These are phyloP conservation scores for Psammodynastes pulverulentus DNA, from an alignment of 2,113 vertebrate genomes.

Conservation along the genomic window DNA sequence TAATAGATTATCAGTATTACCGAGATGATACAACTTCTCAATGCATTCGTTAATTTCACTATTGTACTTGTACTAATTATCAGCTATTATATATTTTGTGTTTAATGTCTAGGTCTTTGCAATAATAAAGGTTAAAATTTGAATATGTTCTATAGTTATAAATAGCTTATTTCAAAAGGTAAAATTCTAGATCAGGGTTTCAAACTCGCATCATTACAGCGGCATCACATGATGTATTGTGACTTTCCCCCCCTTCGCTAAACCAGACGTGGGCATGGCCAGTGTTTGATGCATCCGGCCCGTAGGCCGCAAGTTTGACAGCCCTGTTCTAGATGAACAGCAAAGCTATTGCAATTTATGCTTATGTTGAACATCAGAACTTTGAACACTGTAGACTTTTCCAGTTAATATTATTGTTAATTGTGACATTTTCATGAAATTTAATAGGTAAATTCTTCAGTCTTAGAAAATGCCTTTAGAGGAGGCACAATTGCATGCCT, in stretches of 20 bases:
- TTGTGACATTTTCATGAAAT: neutral
- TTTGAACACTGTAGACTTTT: neutral
- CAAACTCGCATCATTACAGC: no score
- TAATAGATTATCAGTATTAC: neutral
- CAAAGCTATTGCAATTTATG: fast-evolving
- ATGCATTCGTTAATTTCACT: neutral
- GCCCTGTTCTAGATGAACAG: neutral
- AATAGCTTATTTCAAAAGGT: no score
- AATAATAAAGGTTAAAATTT: neutral
- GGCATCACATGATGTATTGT: no score
- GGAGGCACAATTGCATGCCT: fast-evolving
- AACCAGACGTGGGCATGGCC: no score
- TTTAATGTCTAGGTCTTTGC: neutral
- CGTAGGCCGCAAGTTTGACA: no score
- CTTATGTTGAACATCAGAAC: neutral
- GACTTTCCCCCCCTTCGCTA: no score
- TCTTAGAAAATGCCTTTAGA: fast-evolving
- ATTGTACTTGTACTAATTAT: neutral
- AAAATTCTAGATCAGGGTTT: no score
- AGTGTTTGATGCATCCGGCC: no score
- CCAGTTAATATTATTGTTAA: neutral
- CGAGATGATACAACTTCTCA: neutral
- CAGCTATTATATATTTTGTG: neutral
- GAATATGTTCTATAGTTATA: neutral
- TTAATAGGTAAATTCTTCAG: fast-evolving